These are phyloP conservation scores for Zygothrica quintamaculata DNA, from an alignment of 2,888 invertebrate genomes.

Conservation along the genomic window DNA sequence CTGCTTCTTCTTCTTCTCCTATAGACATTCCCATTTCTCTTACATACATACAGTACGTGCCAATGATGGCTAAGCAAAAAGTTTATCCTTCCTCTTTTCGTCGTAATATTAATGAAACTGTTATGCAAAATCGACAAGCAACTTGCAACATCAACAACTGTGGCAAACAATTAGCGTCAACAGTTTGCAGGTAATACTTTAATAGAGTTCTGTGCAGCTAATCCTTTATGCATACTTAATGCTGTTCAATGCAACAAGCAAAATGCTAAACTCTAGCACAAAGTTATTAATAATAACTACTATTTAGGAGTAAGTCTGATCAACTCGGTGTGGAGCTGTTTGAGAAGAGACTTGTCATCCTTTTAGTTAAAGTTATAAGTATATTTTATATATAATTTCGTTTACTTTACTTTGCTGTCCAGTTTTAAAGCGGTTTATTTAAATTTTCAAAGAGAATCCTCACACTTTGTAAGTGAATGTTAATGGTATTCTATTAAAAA, in stretches of 20 bases:
- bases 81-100: constrained; percentile 34
- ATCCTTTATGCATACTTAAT: constrained; percentile 36
- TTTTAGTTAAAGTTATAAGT: no score
- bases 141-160: constrained; percentile 46
- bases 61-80: constrained; percentile 54
- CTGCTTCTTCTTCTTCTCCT: constrained; percentile 22
- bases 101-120: constrained; percentile 74
- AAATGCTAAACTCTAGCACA: no score
- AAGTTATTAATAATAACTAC: no score
- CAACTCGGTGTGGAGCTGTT: no score
- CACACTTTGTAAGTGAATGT: constrained; percentile 10
- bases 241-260: constrained; percentile 42
- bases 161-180: constrained; percentile 52
- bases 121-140: constrained; percentile 76
- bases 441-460: background rate
- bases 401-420: no score
- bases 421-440: no score
- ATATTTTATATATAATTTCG: no score
- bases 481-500: constrained; percentile 7
- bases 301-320: no score
- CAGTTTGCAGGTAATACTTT: constrained; percentile 26
- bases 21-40: constrained; percentile 10
- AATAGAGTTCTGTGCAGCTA: no score
- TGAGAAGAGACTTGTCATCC: no score
- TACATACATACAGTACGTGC: constrained; percentile 32